These are phyloP conservation scores for Megaceryle alcyon DNA, from an alignment of 2,797 vertebrate genomes.

Conservation along the genomic window DNA sequence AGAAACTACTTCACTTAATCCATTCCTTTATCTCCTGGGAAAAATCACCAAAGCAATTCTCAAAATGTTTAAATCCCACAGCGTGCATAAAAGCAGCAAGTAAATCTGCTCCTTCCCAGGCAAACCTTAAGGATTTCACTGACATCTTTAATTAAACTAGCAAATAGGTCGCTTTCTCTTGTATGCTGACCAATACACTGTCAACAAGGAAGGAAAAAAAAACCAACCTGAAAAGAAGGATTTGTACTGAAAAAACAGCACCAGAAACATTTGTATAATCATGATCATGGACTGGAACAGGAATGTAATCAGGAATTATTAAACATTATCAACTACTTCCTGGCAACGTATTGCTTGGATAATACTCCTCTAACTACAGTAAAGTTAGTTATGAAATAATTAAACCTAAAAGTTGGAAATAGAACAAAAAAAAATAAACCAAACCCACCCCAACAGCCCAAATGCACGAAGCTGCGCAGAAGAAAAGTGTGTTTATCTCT, in stretches of 20 bases:
- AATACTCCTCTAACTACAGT: conserved; percentile 18
- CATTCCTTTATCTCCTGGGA: conserved; percentile 68
- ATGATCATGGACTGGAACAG: conserved; percentile 61
- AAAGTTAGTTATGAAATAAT: conserved; percentile 55
- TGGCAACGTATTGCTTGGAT: conserved; percentile 37
- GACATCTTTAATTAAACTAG: conserved; percentile 75
- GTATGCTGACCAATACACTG: conserved; percentile 56
- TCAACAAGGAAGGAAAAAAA: conserved; percentile 46
- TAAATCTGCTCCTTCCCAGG: conserved; percentile 70
- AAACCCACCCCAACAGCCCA: neutral
- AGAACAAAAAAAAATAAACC: neutral
- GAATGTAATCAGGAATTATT: conserved; percentile 61
- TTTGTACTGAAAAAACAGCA: conserved; percentile 63
- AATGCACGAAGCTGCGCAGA: neutral
- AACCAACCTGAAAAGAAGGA: conserved; percentile 25
- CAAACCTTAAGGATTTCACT: conserved; percentile 63
- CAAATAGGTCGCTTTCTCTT: conserved; percentile 65
- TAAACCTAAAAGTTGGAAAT: neutral
- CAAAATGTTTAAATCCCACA: conserved; percentile 70
- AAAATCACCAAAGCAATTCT: conserved; percentile 70
- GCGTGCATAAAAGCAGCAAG: conserved; percentile 64
- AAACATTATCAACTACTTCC: conserved; percentile 58
- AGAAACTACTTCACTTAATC: conserved; percentile 72
- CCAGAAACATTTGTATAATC: conserved; percentile 68
- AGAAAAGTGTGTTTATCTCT: neutral